Evolutionary conservation across 2,113 vertebrate genomes (phyloP), one percentile per base, ranked within the genome.

Genomic region (Ptyas mucosa): DNA sequence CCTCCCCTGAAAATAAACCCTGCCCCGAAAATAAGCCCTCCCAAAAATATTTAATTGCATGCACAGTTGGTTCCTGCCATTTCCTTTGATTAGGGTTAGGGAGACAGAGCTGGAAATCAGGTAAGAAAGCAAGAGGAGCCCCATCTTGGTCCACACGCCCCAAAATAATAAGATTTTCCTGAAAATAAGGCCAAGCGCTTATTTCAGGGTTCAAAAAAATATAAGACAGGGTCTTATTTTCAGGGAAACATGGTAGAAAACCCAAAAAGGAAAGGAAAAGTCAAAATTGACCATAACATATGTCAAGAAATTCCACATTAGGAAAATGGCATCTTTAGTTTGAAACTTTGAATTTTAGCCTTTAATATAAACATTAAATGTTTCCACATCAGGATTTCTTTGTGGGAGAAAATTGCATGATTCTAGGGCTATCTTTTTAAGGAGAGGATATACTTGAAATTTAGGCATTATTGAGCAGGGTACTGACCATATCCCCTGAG

Each of bases 361-460:
- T 95, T 21, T 53, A 85, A 89, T 87, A 94, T 75, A 95, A 89
- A 95, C 55, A 85, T 96, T 97, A 51, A 52, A 94, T 95, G 90
- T 95, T 95, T 96, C 94, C 89, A 96, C 92, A 51, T 1, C 92
- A 92, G 91, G 87, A 87, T 90, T 97, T 57, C 95, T 96, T 91
- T 94, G 95, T 95, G 91, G 93, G 92, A 95, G 93, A 94, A 46
- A 86, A 86, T 24, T 26, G 3, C 85, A 49, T 49, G 46, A 24
- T 49, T 86, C 43, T 23, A 49, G 85, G 21, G 23, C 11, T 86
- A 46, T 81, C 85, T 24, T 26, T 86, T 24, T 46, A 86, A 86
- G 43, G 43, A 26, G 15, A 81, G n/a, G 34, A 39, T 81, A 39
- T 39, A 34, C 11, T 26, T 86, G 46, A 24, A 24, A 46, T 49